Conservation (phyloP, 2,797 vertebrate genomes). For the Sebastes cheni region DNA sequence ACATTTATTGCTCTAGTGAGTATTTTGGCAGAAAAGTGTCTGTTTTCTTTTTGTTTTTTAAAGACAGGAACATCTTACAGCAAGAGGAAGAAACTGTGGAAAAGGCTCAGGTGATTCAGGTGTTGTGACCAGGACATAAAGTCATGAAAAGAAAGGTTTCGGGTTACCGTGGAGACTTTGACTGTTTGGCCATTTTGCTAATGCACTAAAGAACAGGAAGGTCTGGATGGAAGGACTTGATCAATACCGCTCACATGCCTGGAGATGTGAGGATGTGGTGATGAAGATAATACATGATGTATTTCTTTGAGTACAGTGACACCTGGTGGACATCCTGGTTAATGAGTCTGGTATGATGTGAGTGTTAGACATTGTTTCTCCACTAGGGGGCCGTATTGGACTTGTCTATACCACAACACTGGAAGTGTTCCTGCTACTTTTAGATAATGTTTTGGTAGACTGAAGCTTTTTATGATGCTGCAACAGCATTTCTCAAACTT, state of each 20-base stretch:
- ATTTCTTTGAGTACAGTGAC: slow-evolving; percentile 56
- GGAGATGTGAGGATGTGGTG: not conserved
- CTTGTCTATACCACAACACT: not conserved
- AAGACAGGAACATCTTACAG: not conserved
- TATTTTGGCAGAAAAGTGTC: not conserved
- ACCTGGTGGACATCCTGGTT: slow-evolving; percentile 61
- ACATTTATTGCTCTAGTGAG: not conserved
- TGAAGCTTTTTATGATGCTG: not conserved
- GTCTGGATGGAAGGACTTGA: not conserved
- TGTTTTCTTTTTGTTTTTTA: not conserved
- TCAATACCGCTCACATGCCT: not conserved
- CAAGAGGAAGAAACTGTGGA: not conserved
- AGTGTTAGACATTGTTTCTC: not conserved
- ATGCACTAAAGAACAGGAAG: not conserved
- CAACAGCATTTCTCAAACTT: not conserved
- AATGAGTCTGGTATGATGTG: too few relatives aligned
- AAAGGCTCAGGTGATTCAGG: not conserved
- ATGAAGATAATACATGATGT: too few relatives aligned
- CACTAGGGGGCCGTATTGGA: slow-evolving; percentile 36
- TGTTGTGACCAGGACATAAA: not conserved
- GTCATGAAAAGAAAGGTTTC: not conserved
- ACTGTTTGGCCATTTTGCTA: not conserved
- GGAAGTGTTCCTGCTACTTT: not conserved
- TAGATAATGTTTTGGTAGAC: not conserved
- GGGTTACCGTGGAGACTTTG: not conserved